A percentile compares a stretch with the other conserved stretches of the same genome.
phyloP scores from a whole-genome alignment of 2,888 invertebrate genomes.

The Drosophila phalerata region DNA sequence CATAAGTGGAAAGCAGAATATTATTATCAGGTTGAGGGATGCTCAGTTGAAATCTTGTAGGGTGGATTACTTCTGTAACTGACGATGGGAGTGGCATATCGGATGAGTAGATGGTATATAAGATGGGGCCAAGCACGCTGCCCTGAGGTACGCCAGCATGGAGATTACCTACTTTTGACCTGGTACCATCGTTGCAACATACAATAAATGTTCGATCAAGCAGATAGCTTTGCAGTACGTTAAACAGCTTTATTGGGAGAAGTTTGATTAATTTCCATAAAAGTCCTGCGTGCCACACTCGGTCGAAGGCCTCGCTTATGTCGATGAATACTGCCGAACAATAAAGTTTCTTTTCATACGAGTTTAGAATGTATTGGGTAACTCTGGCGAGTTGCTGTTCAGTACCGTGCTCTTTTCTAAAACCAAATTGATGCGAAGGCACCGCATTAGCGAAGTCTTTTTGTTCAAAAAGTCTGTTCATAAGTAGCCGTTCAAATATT shows the following conservation, averaged over 20 bases:
- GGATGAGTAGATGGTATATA: neutral
- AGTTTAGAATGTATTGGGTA: neutral
- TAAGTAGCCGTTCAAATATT: conserved; percentile 7
- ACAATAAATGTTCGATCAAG: neutral
- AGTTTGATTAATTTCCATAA: neutral
- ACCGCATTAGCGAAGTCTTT: neutral
- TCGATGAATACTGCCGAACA: conserved; percentile 3
- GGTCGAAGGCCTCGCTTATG: conserved; percentile 5
- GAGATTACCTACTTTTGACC: neutral
- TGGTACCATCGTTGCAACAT: neutral
- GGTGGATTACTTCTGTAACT: no score
- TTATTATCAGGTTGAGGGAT: no score
- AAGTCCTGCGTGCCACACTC: conserved; percentile 17
- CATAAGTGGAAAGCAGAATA: neutral
- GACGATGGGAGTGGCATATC: neutral
- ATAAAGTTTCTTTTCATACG: conserved; percentile 1
- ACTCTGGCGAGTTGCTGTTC: neutral
- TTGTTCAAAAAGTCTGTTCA: neutral
- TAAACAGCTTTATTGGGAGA: neutral
- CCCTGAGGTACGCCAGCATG: conserved; percentile 3
- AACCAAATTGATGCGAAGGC: conserved; percentile 1
- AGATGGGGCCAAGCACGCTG: conserved; percentile 1
- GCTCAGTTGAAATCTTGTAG: no score
- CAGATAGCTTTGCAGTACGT: neutral
- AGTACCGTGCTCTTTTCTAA: conserved; percentile 1